Evolutionary conservation across 2,797 vertebrate genomes (phyloP).

Genomic region (Esox masquinongy): DNA sequence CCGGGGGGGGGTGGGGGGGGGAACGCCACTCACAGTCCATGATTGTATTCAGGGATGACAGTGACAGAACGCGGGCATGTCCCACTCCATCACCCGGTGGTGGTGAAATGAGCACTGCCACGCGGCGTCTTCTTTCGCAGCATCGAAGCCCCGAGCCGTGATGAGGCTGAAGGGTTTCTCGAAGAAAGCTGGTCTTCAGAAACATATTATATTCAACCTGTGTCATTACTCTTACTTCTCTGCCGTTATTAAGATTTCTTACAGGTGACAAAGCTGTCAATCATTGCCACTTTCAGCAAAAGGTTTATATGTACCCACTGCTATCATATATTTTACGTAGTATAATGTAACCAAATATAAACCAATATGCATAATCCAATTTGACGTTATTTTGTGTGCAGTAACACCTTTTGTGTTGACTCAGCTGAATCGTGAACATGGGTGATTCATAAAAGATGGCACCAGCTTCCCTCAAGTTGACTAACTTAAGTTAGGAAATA

Average conservation of each 20-base stretch:
- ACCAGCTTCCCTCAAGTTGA: neutral
- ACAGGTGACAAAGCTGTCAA: slow-evolving; percentile 49
- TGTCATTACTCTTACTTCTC: slow-evolving; percentile 64
- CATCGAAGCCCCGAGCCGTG: slow-evolving; percentile 45
- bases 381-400: neutral
- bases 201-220: slow-evolving; percentile 63
- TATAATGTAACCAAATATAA: neutral
- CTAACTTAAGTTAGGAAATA: neutral
- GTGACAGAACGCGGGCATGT: slow-evolving; percentile 66
- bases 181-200: slow-evolving; percentile 48
- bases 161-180: slow-evolving; percentile 44
- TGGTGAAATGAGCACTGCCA: slow-evolving; percentile 77
- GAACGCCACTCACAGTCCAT: slow-evolving; percentile 64
- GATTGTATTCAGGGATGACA: slow-evolving; percentile 78
- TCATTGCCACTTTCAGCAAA: slow-evolving; percentile 44
- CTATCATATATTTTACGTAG: neutral
- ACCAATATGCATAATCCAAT: neutral
- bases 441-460: neutral
- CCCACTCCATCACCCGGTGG: slow-evolving; percentile 75
- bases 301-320: neutral
- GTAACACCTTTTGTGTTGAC: neutral
- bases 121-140: slow-evolving; percentile 51
- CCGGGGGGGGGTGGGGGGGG: slow-evolving; percentile 38
- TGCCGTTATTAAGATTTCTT: slow-evolving; percentile 68
- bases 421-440: neutral